Evolutionary conservation across 1,140 invertebrate genomes (phyloP).

Genomic region (Brachionus angularis): DNA sequence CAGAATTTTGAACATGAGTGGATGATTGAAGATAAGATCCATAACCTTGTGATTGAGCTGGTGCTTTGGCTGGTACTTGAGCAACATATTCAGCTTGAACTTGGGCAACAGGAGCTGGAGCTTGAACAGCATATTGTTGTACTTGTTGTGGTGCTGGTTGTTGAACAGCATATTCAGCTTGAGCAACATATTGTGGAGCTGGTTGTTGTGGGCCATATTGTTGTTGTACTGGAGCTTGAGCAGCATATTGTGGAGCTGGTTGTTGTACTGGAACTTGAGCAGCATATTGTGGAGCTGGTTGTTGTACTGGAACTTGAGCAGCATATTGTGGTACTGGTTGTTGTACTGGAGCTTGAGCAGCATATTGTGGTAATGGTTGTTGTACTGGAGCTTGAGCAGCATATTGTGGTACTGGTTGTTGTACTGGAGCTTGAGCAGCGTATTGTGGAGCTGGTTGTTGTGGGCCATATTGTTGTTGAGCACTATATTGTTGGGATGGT

Average conservation of each 20-base stretch:
- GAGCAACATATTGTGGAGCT: neutral
- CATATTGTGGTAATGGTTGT: neutral
- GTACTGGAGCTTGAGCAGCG: neutral
- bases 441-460: neutral
- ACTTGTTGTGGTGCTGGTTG: neutral
- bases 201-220: conserved; percentile 4
- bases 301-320: neutral
- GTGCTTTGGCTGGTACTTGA: neutral
- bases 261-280: neutral
- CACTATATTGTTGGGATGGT: neutral
- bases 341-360: neutral
- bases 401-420: neutral
- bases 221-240: neutral
- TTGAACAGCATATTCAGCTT: neutral
- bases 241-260: neutral
- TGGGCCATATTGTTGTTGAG: neutral
- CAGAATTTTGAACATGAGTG: neutral
- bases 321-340: neutral
- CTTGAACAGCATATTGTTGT: neutral
- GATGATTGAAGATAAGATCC: neutral
- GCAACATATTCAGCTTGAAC: neutral
- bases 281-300: neutral
- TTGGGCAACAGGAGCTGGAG: too few relatives aligned
- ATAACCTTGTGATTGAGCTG: neutral
- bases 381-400: neutral